Percentiles rank a stretch among this genome's conserved stretches.
Evolutionary conservation across 2,113 vertebrate species (phyloP).

Genomic region (Trematomus loennbergii): DNA sequence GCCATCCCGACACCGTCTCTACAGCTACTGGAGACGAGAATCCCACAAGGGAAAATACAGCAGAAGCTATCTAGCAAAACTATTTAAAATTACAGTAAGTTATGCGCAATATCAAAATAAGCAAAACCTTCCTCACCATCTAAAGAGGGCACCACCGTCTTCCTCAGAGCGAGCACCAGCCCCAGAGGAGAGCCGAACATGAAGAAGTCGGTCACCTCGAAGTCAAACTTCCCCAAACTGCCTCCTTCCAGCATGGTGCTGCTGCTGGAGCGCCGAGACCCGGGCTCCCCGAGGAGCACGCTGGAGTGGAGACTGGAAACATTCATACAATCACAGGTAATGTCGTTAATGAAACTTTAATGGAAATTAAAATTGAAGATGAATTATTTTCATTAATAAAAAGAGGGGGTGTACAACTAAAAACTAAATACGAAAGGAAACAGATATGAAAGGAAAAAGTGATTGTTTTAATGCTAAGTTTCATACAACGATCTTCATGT

Average conservation of each 20-base stretch:
- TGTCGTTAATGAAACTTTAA: background rate
- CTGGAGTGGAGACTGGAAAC: conserved; percentile 91
- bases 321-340: background rate
- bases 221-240: conserved; percentile 90
- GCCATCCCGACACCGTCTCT: conserved; percentile 25
- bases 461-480: no score
- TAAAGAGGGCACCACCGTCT: conserved; percentile 91
- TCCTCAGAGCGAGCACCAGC: conserved; percentile 96
- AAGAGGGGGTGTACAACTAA: no score
- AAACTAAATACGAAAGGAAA: no score
- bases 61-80: background rate
- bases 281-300: conserved; percentile 88
- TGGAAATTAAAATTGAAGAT: background rate
- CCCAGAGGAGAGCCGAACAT: conserved; percentile 96
- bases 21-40: conserved; percentile 20
- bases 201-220: conserved; percentile 96
- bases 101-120: background rate
- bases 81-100: background rate
- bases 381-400: no score
- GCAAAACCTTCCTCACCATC: conserved; percentile 83
- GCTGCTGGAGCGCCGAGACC: conserved; percentile 91
- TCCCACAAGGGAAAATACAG: conserved; percentile 18
- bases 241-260: conserved; percentile 92
- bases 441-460: no score
- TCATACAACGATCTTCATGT: background rate